Base-by-base conservation (phyloP, 2,113 vertebrate genomes). In the Tiliqua scincoides region DNA sequence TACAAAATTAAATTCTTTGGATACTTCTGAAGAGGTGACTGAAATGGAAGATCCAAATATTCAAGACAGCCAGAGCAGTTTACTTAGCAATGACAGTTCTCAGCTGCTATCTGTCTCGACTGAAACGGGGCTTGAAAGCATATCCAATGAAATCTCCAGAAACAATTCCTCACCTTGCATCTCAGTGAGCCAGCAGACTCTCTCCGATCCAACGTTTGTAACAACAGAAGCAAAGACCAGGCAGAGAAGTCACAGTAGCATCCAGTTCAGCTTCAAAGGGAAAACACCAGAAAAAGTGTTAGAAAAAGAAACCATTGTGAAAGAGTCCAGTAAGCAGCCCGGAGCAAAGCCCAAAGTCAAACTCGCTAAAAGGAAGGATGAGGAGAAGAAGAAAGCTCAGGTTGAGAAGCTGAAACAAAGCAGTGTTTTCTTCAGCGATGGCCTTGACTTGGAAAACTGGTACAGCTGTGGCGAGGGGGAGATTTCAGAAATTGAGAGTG, bases 391-490 rank as follows among this genome's bases (percentile, higher is more conserved):
- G 87, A 99, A 98, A 90, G 84, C 95, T 6, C 97, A 97, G 87
- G 95, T 96, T 18, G 98, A 99, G 83, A 98, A 98, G 86, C 90
- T 96, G 59, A 97, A 97, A 17, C 98, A 97, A 76, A 96, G 98
- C 83, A 98, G 94, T 14, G 97, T 99, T 72, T 99, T 99, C 93
- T 99, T 99, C 35, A 98, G 98, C 17, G 98, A 99, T 92, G 99
- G 98, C 88, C 96, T 99, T 85, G 99, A 99, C 93, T 96, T 99
- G 83, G 99, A 99, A 93, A 99, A 99, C 90, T 99, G 99, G 99
- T 99, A 99, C 89, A 99, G 99, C 94, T 99, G 99, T 84, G 99
- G 99, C 63, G 99, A 99, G 89, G 99, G 99, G 1, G 99, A 99
- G 88, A 98, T 99, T 80, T 99, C 99, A 4, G 99, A 99, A 95